phyloP scores from a whole-genome alignment of 1,140 invertebrate genomes.

The Aphis gossypii region DNA sequence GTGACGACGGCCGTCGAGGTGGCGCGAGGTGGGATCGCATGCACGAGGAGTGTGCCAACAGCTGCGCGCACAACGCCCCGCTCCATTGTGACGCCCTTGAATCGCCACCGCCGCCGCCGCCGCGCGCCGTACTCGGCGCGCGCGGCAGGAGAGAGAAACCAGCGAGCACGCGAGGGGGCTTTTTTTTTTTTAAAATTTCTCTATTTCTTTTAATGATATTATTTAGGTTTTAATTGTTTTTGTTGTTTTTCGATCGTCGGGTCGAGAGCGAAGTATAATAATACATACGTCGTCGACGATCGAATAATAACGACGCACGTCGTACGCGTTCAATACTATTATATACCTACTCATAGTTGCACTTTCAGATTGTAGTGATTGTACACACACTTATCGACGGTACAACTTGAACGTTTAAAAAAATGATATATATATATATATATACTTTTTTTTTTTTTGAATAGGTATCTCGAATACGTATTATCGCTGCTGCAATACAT shows the following conservation, averaged over 20 bases:
- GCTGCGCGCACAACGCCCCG: conserved; percentile 38
- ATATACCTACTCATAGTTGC: background rate
- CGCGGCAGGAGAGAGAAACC: conserved; percentile 22
- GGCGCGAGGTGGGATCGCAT: conserved; percentile 7
- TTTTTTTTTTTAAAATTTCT: background rate
- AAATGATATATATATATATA: background rate
- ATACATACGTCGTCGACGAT: background rate
- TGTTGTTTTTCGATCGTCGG: background rate
- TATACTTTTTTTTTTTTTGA: background rate
- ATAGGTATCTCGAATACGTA: background rate
- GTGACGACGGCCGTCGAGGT: background rate
- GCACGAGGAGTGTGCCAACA: conserved; percentile 53
- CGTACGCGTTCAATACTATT: background rate
- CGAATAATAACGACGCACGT: background rate
- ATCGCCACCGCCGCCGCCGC: background rate
- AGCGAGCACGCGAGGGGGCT: background rate
- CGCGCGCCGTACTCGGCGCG: background rate
- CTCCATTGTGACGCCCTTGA: conserved; percentile 45
- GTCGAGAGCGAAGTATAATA: background rate
- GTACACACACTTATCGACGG: conserved; percentile 20
- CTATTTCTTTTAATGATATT: background rate
- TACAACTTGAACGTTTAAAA: background rate
- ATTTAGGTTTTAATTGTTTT: background rate
- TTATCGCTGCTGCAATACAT: background rate
- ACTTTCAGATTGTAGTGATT: conserved; percentile 4